Conservation (phyloP, 2,888 invertebrate genomes). For the Torymus auratus region DNA sequence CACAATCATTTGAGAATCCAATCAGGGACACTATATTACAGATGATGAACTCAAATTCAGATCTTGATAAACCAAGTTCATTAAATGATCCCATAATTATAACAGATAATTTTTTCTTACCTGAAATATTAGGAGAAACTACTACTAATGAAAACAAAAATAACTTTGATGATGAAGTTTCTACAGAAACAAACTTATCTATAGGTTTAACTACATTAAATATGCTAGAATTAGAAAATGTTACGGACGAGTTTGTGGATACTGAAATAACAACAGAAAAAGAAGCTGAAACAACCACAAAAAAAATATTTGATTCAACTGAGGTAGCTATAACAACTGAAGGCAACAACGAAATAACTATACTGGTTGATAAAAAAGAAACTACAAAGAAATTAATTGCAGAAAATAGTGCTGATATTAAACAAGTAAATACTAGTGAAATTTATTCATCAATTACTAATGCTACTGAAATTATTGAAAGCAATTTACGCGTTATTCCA, state of each 20-base stretch:
- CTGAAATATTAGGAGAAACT: slow-evolving; percentile 61
- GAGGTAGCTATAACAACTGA: slow-evolving; percentile 18
- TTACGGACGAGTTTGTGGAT: not conserved
- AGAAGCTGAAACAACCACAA: slow-evolving; percentile 29
- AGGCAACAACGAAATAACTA: slow-evolving; percentile 34
- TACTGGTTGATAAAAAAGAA: slow-evolving; percentile 36
- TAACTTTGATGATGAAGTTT: slow-evolving; percentile 47
- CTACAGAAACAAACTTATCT: slow-evolving; percentile 4
- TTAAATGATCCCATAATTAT: slow-evolving; percentile 69
- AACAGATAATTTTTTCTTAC: slow-evolving; percentile 74
- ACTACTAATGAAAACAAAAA: slow-evolving; percentile 58
- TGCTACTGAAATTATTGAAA: slow-evolving; percentile 6
- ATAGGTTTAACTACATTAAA: slow-evolving; percentile 2
- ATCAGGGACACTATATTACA: slow-evolving; percentile 22
- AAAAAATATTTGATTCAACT: slow-evolving; percentile 24
- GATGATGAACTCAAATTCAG: slow-evolving; percentile 35
- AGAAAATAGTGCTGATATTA: too few relatives aligned
- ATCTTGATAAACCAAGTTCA: slow-evolving; percentile 12
- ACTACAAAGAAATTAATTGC: slow-evolving; percentile 28
- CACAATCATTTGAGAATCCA: slow-evolving; percentile 63
- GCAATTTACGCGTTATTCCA: slow-evolving; percentile 61
- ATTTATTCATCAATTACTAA: too few relatives aligned
- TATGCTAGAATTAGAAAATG: slow-evolving; percentile 4
- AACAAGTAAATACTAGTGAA: too few relatives aligned
- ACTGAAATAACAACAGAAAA: slow-evolving; percentile 26